These are phyloP conservation scores for Pristiophorus japonicus DNA, from an alignment of 2,113 vertebrate species.

Conservation along the genomic window DNA sequence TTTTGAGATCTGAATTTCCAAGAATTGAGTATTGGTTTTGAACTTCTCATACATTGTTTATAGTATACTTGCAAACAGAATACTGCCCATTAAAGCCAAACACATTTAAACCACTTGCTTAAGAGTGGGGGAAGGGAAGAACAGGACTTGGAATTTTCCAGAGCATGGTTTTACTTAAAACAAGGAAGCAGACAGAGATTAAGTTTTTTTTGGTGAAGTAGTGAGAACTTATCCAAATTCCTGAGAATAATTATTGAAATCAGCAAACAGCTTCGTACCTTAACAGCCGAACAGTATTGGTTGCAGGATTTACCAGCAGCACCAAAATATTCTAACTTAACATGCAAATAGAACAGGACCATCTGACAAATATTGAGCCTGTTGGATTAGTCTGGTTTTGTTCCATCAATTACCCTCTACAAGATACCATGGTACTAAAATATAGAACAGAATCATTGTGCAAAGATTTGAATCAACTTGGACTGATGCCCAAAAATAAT, in stretches of 20 bases:
- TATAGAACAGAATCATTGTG: not conserved
- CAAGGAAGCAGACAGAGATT: not conserved
- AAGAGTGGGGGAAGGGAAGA: constrained; percentile 30
- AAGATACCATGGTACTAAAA: not conserved
- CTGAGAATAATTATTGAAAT: not conserved
- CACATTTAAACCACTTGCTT: not conserved
- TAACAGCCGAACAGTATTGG: not conserved
- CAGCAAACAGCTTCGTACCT: not conserved
- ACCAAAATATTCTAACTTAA: not conserved
- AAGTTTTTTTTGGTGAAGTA: not conserved
- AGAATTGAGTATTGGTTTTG: not conserved
- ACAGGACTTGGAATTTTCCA: not conserved
- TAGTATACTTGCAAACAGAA: not conserved
- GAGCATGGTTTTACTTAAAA: not conserved
- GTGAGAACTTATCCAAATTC: not conserved
- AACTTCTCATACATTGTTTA: not conserved
- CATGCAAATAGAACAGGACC: not conserved
- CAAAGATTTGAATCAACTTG: not conserved
- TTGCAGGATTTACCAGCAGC: not conserved
- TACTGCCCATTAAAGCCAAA: not conserved
- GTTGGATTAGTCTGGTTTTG: not conserved
- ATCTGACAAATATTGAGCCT: not conserved
- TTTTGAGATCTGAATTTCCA: not conserved
- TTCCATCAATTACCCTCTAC: not conserved
- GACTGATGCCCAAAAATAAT: not conserved